Evolutionary conservation across 2,888 invertebrate species (phyloP).

Genomic region (Scaptomyza polygonia): DNA sequence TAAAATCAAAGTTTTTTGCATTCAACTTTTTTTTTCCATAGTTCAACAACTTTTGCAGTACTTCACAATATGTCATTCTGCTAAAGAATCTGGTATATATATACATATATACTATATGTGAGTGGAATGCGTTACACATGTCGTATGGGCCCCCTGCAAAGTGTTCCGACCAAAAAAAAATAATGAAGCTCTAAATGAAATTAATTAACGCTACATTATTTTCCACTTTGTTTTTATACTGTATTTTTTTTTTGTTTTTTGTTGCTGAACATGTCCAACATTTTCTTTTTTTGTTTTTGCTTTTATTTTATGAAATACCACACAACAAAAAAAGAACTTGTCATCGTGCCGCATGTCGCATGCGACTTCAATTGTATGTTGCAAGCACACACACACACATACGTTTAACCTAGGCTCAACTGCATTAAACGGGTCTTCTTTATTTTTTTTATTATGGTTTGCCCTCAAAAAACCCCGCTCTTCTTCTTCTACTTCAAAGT

Average conservation of each 20-base stretch:
- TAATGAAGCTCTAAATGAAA: constrained; percentile 56
- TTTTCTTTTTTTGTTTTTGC: constrained; percentile 18
- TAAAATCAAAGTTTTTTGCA: not conserved
- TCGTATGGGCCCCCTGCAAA: constrained; percentile 25
- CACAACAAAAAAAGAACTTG: constrained; percentile 26
- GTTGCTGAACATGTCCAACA: constrained; percentile 21
- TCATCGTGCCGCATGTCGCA: constrained; percentile 42
- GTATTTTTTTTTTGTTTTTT: constrained; percentile 1
- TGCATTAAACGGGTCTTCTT: constrained; percentile 52
- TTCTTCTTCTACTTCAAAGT: not conserved
- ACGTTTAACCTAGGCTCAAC: constrained; percentile 36
- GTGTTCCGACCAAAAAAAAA: constrained; percentile 2
- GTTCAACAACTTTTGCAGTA: not conserved
- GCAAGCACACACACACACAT: constrained; percentile 28
- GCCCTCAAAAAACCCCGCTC: not conserved
- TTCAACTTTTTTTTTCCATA: not conserved
- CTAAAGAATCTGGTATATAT: too few species aligned
- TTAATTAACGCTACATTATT: constrained; percentile 64
- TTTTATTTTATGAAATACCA: constrained; percentile 30
- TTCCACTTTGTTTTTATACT: not conserved
- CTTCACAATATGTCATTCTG: not conserved
- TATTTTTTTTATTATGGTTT: constrained; percentile 46
- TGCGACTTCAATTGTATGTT: constrained; percentile 56
- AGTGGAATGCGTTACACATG: constrained; percentile 18
- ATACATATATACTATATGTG: not conserved